Base-by-base conservation (phyloP, 2,888 invertebrate genomes). In the Pteria penguin region DNA sequence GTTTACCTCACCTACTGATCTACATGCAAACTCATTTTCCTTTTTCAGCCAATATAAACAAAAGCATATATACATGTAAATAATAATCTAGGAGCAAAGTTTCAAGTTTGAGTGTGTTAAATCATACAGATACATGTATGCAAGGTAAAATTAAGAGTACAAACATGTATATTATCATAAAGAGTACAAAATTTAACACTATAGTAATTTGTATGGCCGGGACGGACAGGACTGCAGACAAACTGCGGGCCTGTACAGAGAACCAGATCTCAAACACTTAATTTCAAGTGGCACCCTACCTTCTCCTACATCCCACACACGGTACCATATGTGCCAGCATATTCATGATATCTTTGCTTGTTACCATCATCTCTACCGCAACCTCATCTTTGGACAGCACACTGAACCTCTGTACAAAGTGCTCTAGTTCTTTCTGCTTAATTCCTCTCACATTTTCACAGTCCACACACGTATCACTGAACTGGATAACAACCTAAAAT, bases 251-350 rank as follows among this genome's bases (percentile, higher is more conserved):
- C 2, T 1, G n/a, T n/a, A 52, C 22, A 52, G 4, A 63, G 8
- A 33, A 33, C 2, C 8, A 32, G 22, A 36, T 33, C 8, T 8
- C 4, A 5, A 24, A 63, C 5, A 24, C 22, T 4, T 45, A 61
- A 22, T 18, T 22, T n/a, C 0, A 22, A 24, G n/a, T n/a, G n/a
- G n/a, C n/a, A 32, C 79, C 84, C 86, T 93, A 96, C 97, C 96
- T 96, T 94, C 96, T 94, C 83, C 97, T 94, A 93, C 98, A 98
- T 80, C 98, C 97, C 89, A 98, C 97, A 94, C 98, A 98, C 82
- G 97, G 97, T 90, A 98, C 96, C 92, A 96, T 95, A 93, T 97
- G 96, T 93, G 96, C 95, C 82, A 98, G 93, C 88, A 97, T 95
- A 88, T 95, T 95, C 90, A 96, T 94, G 88, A 97, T 95, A 93